These are phyloP conservation scores for Cephalotes varians DNA, from an alignment of 2,888 invertebrate genomes.

Conservation along the genomic window DNA sequence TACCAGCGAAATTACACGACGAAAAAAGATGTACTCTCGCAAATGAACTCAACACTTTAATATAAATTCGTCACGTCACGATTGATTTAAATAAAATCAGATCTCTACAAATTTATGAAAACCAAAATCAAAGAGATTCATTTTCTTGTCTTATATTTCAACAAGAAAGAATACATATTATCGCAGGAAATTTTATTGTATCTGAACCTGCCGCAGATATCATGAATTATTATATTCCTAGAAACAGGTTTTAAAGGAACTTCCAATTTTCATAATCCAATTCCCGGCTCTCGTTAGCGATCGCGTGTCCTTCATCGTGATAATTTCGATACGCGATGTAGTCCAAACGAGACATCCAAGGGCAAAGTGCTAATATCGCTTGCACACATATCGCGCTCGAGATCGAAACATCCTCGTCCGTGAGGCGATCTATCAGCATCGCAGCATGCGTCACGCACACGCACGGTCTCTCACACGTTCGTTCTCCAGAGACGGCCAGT, in stretches of 20 bases:
- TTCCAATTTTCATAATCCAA: background rate
- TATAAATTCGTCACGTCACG: background rate
- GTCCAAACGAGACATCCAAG: background rate
- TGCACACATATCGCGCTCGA: constrained; percentile 22
- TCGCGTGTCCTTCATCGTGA: constrained; percentile 12
- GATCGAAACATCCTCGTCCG: constrained; percentile 42
- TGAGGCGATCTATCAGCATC: constrained; percentile 37
- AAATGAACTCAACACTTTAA: background rate
- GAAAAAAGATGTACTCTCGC: background rate
- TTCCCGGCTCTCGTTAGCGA: constrained; percentile 2
- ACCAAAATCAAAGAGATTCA: background rate
- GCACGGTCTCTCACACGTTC: constrained; percentile 8
- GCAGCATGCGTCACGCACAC: constrained; percentile 33
- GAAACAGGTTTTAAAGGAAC: background rate
- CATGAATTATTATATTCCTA: background rate
- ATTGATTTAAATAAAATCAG: background rate
- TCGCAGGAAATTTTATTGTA: background rate
- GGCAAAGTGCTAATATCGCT: constrained; percentile 44
- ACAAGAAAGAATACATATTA: background rate
- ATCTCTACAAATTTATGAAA: background rate
- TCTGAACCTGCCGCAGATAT: background rate
- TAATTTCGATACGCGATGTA: background rate
- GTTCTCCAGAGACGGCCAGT: constrained; percentile 15
- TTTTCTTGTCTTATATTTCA: background rate
- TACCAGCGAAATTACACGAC: constrained; percentile 3